Conservation (phyloP, 1,140 invertebrate genomes). For the Danaus melanippus region DNA sequence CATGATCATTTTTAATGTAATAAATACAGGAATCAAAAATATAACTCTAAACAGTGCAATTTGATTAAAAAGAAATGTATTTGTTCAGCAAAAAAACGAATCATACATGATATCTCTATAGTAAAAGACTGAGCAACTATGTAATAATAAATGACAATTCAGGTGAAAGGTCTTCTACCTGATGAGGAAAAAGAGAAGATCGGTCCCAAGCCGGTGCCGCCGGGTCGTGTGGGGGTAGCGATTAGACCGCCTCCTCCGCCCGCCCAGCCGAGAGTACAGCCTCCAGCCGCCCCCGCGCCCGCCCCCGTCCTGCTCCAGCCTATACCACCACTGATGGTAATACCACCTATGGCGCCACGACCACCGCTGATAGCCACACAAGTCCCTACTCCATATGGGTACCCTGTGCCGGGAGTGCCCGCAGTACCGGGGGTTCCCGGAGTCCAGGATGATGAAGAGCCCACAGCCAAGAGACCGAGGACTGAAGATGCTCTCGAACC, state of each 20-base stretch:
- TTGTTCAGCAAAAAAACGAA: too few relatives aligned
- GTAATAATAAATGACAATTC: neutral
- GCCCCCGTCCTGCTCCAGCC: conserved; percentile 35
- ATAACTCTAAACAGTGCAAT: too few relatives aligned
- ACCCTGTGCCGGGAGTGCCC: conserved; percentile 73
- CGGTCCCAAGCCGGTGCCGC: conserved; percentile 81
- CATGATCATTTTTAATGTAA: too few relatives aligned
- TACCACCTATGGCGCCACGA: conserved; percentile 58
- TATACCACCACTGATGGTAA: conserved; percentile 44
- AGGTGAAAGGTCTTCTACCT: conserved; percentile 90
- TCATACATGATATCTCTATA: too few relatives aligned
- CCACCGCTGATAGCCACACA: conserved; percentile 65
- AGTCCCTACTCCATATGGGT: conserved; percentile 41
- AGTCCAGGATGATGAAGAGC: conserved; percentile 80
- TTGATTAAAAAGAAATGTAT: too few relatives aligned
- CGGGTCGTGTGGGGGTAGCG: neutral
- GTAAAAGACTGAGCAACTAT: neutral
- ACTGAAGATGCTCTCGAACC: conserved; percentile 95
- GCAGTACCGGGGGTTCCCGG: conserved; percentile 81
- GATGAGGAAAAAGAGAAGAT: conserved; percentile 96
- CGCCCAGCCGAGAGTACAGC: conserved; percentile 42
- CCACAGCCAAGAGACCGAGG: conserved; percentile 88
- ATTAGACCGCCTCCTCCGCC: conserved; percentile 62
- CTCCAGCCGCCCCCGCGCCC: conserved; percentile 44
- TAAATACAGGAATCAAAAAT: too few relatives aligned